phyloP scores from a whole-genome alignment of 2,113 vertebrate species.

The Hiodon alosoides region DNA sequence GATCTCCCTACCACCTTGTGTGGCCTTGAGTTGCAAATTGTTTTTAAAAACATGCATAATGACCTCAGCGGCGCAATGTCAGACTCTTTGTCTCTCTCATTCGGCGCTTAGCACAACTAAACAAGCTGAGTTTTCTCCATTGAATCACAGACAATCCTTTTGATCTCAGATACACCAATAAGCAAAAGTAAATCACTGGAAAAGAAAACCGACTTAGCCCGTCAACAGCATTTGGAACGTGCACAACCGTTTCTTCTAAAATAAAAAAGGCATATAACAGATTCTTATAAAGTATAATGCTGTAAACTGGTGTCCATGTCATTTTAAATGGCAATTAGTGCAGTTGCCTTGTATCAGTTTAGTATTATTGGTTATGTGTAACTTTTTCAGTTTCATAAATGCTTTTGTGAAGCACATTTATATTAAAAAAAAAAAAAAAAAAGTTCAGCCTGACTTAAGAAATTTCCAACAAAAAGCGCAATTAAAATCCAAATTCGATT shows the following conservation, averaged over 20 bases:
- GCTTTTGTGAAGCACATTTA: neutral
- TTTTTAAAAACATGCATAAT: conserved; percentile 83
- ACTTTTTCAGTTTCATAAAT: neutral
- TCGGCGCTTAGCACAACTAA: conserved; percentile 84
- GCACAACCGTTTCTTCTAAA: neutral
- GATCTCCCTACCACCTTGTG: conserved; percentile 62
- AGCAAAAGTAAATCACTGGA: conserved; percentile 44
- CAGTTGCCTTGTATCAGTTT: neutral
- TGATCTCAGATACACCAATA: conserved; percentile 48
- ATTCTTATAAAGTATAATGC: too few species aligned
- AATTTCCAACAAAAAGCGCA: too few species aligned
- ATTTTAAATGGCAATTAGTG: neutral
- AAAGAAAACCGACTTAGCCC: conserved; percentile 32
- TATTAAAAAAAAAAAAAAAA: too few species aligned
- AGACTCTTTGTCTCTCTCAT: conserved; percentile 84
- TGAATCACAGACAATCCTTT: conserved; percentile 83
- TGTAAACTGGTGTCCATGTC: too few species aligned
- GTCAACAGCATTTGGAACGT: conserved; percentile 14
- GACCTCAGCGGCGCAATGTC: conserved; percentile 77
- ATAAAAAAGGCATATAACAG: too few species aligned
- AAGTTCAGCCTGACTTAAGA: too few species aligned
- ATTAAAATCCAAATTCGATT: too few species aligned
- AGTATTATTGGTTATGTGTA: neutral
- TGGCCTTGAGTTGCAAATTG: conserved; percentile 84
- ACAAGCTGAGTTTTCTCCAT: conserved; percentile 85